Percentiles rank a stretch among this genome's conserved stretches.
phyloP scores from a whole-genome alignment of 2,113 vertebrate genomes.

The Polyodon spathula region DNA sequence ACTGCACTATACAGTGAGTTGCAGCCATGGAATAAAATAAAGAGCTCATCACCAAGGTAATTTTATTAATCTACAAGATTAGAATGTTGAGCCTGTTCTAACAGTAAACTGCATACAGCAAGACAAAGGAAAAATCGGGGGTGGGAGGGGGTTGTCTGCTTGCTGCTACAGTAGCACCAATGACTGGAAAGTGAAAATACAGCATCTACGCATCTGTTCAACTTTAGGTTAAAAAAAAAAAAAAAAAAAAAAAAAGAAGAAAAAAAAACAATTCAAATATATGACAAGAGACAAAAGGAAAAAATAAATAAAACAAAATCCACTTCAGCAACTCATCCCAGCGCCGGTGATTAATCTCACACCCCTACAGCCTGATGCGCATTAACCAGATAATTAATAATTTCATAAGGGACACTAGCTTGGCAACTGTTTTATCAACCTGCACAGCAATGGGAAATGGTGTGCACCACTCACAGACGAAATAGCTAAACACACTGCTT shows the following conservation, averaged over 20 bases:
- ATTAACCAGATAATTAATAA: slow-evolving; percentile 99
- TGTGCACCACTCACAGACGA: slow-evolving; percentile 16
- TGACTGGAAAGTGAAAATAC: slow-evolving; percentile 65
- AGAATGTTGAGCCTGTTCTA: not conserved
- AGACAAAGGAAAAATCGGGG: not conserved
- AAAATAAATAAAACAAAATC: slow-evolving; percentile 15
- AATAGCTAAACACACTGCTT: slow-evolving; percentile 1
- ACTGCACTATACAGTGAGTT: not conserved
- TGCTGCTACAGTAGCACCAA: too few relatives aligned
- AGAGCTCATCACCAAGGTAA: not conserved
- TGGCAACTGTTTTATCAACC: slow-evolving; percentile 83
- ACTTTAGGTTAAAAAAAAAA: slow-evolving; percentile 35
- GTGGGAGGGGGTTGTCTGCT: not conserved
- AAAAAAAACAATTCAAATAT: not conserved
- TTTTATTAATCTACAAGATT: slow-evolving; percentile 2
- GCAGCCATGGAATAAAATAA: not conserved
- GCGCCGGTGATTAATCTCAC: slow-evolving; percentile 89
- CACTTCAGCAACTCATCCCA: slow-evolving; percentile 74
- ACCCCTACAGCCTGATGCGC: slow-evolving; percentile 85
- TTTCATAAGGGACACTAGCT: slow-evolving; percentile 86
- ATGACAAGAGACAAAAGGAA: not conserved
- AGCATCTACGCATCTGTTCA: slow-evolving; percentile 70
- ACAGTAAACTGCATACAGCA: not conserved
- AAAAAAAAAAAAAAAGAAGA: not conserved
- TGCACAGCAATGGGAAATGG: slow-evolving; percentile 53